These are phyloP conservation scores for Hestina assimilis DNA, from an alignment of 1,140 invertebrate species.

Conservation along the genomic window DNA sequence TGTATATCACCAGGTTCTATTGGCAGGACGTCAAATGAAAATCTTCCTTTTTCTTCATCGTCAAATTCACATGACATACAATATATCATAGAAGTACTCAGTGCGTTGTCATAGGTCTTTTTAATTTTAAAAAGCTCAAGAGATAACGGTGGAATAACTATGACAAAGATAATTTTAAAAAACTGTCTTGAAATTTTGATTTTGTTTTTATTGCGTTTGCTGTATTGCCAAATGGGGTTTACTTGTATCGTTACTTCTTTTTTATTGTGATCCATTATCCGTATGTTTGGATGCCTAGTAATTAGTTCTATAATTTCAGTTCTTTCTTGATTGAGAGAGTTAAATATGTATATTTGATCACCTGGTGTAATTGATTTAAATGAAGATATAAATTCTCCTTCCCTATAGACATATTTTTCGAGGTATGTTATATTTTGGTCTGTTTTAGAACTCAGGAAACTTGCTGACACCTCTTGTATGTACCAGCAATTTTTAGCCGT, in stretches of 20 bases:
- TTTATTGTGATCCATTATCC: slow-evolving; percentile 82
- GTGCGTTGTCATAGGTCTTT: slow-evolving; percentile 54
- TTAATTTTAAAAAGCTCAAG: slow-evolving; percentile 82
- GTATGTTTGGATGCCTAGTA: slow-evolving; percentile 81
- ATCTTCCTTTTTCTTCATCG: slow-evolving; percentile 36
- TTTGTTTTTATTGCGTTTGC: slow-evolving; percentile 42
- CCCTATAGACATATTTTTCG: slow-evolving; percentile 84
- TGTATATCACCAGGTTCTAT: slow-evolving; percentile 84
- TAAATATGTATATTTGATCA: slow-evolving; percentile 85
- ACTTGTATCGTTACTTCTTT: slow-evolving; percentile 83
- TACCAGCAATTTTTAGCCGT: slow-evolving; percentile 61
- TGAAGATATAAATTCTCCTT: slow-evolving; percentile 83
- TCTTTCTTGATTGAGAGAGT: slow-evolving; percentile 84
- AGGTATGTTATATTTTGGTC: slow-evolving; percentile 83
- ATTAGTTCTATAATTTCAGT: slow-evolving; percentile 85
- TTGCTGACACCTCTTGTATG: slow-evolving; percentile 55
- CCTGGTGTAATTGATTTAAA: slow-evolving; percentile 69
- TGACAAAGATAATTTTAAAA: slow-evolving; percentile 85
- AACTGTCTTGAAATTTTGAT: slow-evolving; percentile 79
- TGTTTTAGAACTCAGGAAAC: slow-evolving; percentile 54
- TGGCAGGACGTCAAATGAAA: slow-evolving; percentile 80
- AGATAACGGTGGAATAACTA: slow-evolving; percentile 84
- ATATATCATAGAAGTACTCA: slow-evolving; percentile 80
- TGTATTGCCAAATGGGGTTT: slow-evolving; percentile 85
- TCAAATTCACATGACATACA: slow-evolving; percentile 80